Evolutionary conservation across 1,140 invertebrate genomes (phyloP).

Genomic region (Bombus superbus): DNA sequence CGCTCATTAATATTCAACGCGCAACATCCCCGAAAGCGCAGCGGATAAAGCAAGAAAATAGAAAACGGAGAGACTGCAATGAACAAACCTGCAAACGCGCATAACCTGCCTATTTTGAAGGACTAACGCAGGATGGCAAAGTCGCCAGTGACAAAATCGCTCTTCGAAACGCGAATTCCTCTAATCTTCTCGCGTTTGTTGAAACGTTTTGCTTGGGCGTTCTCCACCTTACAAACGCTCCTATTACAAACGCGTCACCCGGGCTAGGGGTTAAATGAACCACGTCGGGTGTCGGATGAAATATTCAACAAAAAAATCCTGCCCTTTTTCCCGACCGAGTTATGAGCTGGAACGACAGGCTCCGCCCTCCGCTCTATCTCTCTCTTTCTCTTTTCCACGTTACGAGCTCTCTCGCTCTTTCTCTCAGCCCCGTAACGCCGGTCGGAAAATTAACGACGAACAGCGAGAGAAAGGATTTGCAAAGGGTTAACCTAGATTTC

Average conservation of each 20-base stretch:
- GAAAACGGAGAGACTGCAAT: not conserved
- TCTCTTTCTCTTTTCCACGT: not conserved
- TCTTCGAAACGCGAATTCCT: not conserved
- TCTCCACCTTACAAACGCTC: conserved; percentile 35
- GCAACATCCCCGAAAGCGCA: not conserved
- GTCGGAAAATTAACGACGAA: conserved; percentile 53
- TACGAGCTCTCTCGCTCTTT: not conserved
- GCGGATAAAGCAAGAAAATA: not conserved
- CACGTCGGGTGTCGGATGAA: conserved; percentile 38
- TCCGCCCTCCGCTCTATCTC: not conserved
- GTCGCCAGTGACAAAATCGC: not conserved
- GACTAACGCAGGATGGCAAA: not conserved
- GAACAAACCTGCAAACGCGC: not conserved
- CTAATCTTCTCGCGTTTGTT: conserved; percentile 30
- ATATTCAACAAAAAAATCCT: conserved; percentile 41
- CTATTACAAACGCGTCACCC: conserved; percentile 41
- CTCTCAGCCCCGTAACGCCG: not conserved
- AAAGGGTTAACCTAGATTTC: conserved; percentile 67
- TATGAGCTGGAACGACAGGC: conserved; percentile 32
- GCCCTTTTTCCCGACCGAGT: not conserved
- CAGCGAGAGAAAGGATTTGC: conserved; percentile 54
- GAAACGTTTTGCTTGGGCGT: conserved; percentile 10
- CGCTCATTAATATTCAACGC: not conserved
- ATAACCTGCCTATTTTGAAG: not conserved
- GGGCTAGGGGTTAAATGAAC: conserved; percentile 43